Evolutionary conservation across 1,140 invertebrate genomes (phyloP).

Genomic region (Heliconius melpomene): DNA sequence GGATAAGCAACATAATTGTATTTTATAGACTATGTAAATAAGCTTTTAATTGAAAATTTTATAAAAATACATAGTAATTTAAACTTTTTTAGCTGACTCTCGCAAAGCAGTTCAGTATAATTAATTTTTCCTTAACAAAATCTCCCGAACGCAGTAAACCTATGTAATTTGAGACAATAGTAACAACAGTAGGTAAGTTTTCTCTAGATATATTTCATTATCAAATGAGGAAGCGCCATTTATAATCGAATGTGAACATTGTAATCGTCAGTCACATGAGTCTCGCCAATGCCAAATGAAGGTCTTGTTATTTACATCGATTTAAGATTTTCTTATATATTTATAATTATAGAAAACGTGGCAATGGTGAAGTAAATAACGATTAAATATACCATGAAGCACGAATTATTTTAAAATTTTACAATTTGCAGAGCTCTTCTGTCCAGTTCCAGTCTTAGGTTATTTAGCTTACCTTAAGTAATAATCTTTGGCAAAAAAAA

Average conservation of each 20-base stretch:
- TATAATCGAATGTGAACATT: constrained; percentile 14
- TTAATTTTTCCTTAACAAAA: neutral
- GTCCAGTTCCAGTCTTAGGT: too few relatives aligned
- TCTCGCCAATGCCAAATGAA: constrained; percentile 10
- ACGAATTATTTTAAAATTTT: neutral
- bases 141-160: neutral
- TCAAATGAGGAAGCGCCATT: constrained; percentile 18
- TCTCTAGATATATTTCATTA: neutral
- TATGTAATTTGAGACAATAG: neutral
- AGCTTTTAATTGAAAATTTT: too few relatives aligned
- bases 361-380: neutral
- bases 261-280: constrained; percentile 13
- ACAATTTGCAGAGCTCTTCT: neutral
- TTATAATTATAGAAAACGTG: neutral
- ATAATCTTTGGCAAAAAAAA: too few relatives aligned
- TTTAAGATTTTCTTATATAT: neutral
- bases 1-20: too few relatives aligned
- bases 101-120: too few relatives aligned
- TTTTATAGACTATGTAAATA: too few relatives aligned
- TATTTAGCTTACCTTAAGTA: too few relatives aligned
- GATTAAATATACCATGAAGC: neutral
- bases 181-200: neutral
- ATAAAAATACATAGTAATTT: too few relatives aligned
- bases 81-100: too few relatives aligned
- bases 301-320: neutral